Conservation (phyloP, 1,140 invertebrate genomes). For the Penaeus indicus region DNA sequence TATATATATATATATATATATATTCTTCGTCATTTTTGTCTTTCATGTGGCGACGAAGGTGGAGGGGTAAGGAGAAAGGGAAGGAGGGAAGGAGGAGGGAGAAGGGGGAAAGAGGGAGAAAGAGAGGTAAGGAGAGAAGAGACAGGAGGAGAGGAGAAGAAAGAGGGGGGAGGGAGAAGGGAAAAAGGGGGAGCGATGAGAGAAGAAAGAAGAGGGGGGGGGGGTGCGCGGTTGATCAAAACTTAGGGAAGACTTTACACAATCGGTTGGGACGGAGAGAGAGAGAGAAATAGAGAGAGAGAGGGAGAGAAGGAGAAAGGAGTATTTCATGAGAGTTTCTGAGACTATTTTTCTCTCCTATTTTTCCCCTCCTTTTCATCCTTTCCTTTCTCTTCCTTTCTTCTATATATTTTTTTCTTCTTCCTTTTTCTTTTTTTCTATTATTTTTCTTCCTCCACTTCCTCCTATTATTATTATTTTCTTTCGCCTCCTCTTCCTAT, state of each 20-base stretch:
- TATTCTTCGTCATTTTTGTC: background rate
- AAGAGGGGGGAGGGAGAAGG: background rate
- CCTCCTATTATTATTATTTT: background rate
- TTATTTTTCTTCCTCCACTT: background rate
- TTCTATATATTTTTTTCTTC: too few species aligned
- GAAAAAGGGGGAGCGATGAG: too few species aligned
- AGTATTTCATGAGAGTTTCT: too few species aligned
- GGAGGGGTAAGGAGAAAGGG: background rate
- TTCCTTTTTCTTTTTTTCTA: too few species aligned
- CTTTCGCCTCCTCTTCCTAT: constrained; percentile 12
- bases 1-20: too few species aligned
- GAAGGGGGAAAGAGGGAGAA: background rate
- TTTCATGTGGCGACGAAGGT: background rate
- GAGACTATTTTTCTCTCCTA: too few species aligned
- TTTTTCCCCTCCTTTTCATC: too few species aligned
- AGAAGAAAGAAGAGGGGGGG: background rate
- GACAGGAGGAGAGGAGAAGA: constrained; percentile 3
- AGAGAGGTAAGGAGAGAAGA: constrained; percentile 16
- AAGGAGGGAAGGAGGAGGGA: background rate
- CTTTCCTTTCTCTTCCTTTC: too few species aligned
- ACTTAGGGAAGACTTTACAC: constrained; percentile 26
- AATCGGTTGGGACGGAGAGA: background rate
- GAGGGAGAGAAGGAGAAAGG: too few species aligned
- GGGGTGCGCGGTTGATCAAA: constrained; percentile 35
- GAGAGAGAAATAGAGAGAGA: too few species aligned